A percentile compares a stretch with the other conserved stretches of the same genome.
phyloP scores from a whole-genome alignment of 2,888 invertebrate species.

The Marronus borbonicus region DNA sequence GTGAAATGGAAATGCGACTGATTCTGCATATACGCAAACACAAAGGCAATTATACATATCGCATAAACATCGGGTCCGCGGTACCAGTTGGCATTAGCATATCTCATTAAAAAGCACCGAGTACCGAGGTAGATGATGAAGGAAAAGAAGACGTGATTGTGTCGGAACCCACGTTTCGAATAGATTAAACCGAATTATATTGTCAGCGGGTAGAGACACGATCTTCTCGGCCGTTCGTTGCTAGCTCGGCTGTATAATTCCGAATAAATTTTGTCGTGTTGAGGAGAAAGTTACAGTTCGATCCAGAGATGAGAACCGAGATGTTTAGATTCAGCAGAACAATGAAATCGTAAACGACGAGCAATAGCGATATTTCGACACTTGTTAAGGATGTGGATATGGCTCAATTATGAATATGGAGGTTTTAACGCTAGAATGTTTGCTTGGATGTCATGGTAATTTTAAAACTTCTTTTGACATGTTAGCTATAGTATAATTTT shows the following conservation, averaged over 20 bases:
- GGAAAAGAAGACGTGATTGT: constrained; percentile 24
- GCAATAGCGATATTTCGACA: not conserved
- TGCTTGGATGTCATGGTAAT: too few relatives aligned
- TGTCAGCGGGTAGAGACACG: constrained; percentile 34
- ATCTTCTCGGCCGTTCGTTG: not conserved
- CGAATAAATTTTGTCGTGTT: constrained; percentile 15
- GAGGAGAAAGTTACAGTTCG: constrained; percentile 9
- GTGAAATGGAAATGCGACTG: constrained; percentile 4
- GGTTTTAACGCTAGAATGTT: too few relatives aligned
- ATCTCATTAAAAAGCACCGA: constrained; percentile 24
- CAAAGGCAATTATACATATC: constrained; percentile 28
- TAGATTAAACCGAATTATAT: constrained; percentile 43
- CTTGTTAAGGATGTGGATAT: not conserved
- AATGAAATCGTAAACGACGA: too few relatives aligned
- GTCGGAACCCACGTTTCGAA: constrained; percentile 40
- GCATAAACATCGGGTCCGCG: constrained; percentile 9
- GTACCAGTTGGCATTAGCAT: constrained; percentile 7
- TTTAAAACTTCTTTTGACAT: too few relatives aligned
- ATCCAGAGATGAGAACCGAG: not conserved
- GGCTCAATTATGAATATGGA: not conserved
- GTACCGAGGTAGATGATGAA: too few relatives aligned
- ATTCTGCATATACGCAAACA: constrained; percentile 32
- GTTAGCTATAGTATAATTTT: too few relatives aligned
- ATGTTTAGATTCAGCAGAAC: not conserved
- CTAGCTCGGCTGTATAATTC: not conserved